These are phyloP conservation scores for Euleptes europaea DNA, from an alignment of 2,113 vertebrate genomes.

Conservation along the genomic window DNA sequence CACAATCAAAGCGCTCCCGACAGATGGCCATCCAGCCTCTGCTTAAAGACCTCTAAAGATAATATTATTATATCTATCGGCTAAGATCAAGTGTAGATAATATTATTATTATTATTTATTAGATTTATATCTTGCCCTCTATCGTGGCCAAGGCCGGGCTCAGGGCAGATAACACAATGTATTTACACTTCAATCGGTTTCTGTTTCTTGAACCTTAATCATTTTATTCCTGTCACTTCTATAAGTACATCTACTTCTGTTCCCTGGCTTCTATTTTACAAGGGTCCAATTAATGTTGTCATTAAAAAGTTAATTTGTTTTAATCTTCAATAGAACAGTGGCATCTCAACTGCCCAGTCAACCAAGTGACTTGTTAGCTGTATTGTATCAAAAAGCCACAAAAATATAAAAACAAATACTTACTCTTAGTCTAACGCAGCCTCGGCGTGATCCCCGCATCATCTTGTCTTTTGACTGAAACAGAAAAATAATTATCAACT, in stretches of 20 bases:
- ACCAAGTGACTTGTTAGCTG: slow-evolving; percentile 34
- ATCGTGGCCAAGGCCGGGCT: too few relatives aligned
- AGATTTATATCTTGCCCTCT: too few relatives aligned
- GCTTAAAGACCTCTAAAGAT: too few relatives aligned
- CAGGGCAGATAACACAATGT: background rate
- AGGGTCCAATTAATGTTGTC: background rate
- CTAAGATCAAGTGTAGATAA: too few relatives aligned
- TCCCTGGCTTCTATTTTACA: background rate
- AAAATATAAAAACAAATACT: slow-evolving; percentile 29
- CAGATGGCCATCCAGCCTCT: too few relatives aligned
- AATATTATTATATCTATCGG: too few relatives aligned
- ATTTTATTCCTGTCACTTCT: background rate
- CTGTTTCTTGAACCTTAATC: background rate
- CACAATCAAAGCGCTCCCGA: too few relatives aligned
- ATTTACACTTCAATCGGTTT: background rate
- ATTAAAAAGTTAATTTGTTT: background rate
- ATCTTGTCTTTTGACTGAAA: slow-evolving; percentile 99
- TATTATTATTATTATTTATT: too few relatives aligned
- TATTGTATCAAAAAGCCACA: slow-evolving; percentile 2
- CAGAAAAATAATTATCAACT: slow-evolving; percentile 57
- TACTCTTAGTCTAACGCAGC: slow-evolving; percentile 94
- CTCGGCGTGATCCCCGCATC: slow-evolving; percentile 98
- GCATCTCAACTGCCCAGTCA: slow-evolving; percentile 39
- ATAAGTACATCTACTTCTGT: background rate
- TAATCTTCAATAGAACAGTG: slow-evolving; percentile 28